Evolutionary conservation across 2,113 vertebrate genomes (phyloP).

Genomic region (Phalacrocorax carbo): DNA sequence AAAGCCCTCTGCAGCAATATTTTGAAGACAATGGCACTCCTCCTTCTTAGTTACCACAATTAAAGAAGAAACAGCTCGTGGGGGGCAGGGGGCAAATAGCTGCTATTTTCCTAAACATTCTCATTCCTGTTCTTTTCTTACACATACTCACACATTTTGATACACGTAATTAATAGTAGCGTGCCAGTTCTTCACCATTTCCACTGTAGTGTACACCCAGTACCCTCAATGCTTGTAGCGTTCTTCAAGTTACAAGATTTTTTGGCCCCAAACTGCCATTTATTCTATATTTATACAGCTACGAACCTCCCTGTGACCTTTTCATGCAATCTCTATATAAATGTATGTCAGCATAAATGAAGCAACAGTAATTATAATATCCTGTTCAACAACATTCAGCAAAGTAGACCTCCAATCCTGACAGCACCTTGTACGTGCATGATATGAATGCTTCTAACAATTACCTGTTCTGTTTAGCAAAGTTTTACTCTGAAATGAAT

Average conservation of each 20-base stretch:
- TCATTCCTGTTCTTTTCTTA: neutral
- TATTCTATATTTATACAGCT: neutral
- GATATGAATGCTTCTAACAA: neutral
- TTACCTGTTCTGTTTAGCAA: neutral
- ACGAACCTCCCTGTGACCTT: neutral
- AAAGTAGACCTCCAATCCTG: neutral
- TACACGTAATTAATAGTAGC: neutral
- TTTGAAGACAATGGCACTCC: neutral
- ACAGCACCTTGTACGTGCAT: neutral
- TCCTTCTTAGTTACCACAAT: neutral
- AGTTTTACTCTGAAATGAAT: neutral
- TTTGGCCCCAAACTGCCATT: neutral
- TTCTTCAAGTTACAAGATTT: neutral
- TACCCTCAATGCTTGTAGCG: neutral
- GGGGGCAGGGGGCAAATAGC: neutral
- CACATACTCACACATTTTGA: neutral
- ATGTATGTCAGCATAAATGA: neutral
- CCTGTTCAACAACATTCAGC: neutral
- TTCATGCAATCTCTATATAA: neutral
- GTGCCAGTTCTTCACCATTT: neutral
- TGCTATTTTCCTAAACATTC: neutral
- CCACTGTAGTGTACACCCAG: neutral
- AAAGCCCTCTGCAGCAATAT: constrained; percentile 1
- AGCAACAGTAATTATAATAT: neutral
- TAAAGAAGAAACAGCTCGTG: neutral